Percentiles rank a stretch among this genome's conserved stretches.
phyloP scores from a whole-genome alignment of 2,797 vertebrate genomes.

The Helarctos malayanus region DNA sequence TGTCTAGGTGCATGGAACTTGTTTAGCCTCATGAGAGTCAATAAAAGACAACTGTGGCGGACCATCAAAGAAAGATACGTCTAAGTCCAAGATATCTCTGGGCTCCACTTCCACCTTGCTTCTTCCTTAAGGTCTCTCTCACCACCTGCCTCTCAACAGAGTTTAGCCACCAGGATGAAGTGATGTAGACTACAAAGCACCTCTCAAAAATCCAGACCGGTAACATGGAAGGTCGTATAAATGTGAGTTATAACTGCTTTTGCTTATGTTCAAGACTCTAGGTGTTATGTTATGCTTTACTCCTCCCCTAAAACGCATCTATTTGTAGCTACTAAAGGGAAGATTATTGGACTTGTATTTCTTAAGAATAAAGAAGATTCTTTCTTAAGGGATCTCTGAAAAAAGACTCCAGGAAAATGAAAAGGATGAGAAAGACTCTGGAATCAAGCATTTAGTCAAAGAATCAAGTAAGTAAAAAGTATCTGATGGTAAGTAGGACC shows the following conservation, averaged over 20 bases:
- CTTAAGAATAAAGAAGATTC: conserved; percentile 42
- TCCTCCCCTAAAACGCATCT: background rate
- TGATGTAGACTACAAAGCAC: background rate
- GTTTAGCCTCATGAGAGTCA: background rate
- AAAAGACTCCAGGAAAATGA: background rate
- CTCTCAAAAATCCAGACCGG: background rate
- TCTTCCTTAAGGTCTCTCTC: background rate
- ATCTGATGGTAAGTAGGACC: background rate
- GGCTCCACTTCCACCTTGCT: background rate
- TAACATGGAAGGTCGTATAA: background rate
- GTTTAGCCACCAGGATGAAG: background rate
- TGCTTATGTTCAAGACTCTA: conserved; percentile 44
- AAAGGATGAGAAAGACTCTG: background rate
- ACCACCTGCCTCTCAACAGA: background rate
- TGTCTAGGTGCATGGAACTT: background rate
- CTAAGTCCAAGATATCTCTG: background rate
- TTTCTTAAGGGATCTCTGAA: background rate
- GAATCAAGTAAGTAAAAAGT: conserved; percentile 21
- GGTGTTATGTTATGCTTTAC: background rate
- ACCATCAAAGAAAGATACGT: background rate
- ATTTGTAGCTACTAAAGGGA: conserved; percentile 24
- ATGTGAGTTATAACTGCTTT: background rate
- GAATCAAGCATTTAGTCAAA: conserved; percentile 43
- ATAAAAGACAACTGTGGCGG: background rate
- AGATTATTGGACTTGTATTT: background rate